Percentiles rank a stretch among this genome's conserved stretches.
These are phyloP conservation scores for Thereva nobilitata DNA, from an alignment of 2,888 invertebrate genomes.

Conservation along the genomic window DNA sequence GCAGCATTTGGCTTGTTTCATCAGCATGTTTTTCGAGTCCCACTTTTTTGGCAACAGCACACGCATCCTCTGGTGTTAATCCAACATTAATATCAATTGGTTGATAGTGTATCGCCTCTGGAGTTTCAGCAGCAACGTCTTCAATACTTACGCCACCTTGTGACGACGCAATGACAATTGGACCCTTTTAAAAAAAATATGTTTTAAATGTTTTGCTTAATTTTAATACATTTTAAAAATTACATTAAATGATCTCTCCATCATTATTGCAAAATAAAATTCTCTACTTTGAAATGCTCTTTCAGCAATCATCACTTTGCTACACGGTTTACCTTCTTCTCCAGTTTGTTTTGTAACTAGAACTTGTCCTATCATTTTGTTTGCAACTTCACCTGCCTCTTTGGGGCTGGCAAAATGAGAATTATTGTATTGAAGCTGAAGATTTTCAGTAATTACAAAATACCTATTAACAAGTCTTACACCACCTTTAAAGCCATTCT, in stretches of 20 bases:
- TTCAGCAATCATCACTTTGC: conserved; percentile 95
- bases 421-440: background rate
- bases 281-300: conserved; percentile 95
- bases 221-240: background rate
- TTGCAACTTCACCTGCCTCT: conserved; percentile 69
- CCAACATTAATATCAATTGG: conserved; percentile 84
- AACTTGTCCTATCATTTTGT: conserved; percentile 81
- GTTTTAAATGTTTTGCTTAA: conserved; percentile 1
- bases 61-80: conserved; percentile 74
- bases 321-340: conserved; percentile 88
- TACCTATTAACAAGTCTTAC: conserved; percentile 79
- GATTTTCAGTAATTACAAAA: background rate
- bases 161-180: conserved; percentile 92
- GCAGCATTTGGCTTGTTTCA: conserved; percentile 75
- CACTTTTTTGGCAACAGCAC: conserved; percentile 61
- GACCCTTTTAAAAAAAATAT: conserved; percentile 67
- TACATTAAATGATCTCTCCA: conserved; percentile 73
- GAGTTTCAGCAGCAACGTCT: conserved; percentile 90
- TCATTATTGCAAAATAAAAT: conserved; percentile 97
- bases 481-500: conserved; percentile 92
- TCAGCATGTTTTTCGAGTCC: conserved; percentile 71
- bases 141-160: conserved; percentile 97
- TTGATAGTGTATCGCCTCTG: conserved; percentile 89
- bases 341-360: conserved; percentile 97
- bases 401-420: conserved; percentile 62